Percentiles rank a stretch among this genome's conserved stretches.
phyloP scores from a whole-genome alignment of 2,797 vertebrate genomes.

The Selene dorsalis region DNA sequence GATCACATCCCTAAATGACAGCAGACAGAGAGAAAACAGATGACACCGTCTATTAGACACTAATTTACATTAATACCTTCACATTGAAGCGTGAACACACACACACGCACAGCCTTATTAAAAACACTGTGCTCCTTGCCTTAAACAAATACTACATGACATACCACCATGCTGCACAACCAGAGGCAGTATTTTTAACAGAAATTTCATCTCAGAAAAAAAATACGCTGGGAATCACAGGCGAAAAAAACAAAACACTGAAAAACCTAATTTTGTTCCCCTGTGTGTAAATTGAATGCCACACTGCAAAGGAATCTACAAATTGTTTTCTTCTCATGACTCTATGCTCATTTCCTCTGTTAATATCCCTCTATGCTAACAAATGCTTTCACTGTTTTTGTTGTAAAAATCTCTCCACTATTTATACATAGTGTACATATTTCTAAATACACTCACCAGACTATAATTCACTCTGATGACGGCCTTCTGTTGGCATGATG shows the following conservation, averaged over 20 bases:
- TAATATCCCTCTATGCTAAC: not conserved
- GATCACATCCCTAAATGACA: conserved; percentile 68
- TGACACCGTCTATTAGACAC: conserved; percentile 61
- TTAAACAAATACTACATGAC: conserved; percentile 59
- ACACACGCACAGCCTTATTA: conserved; percentile 42
- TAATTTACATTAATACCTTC: conserved; percentile 67
- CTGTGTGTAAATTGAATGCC: conserved; percentile 18
- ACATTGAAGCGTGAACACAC: conserved; percentile 26
- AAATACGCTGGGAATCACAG: not conserved
- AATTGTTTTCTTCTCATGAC: not conserved
- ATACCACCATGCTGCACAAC: conserved; percentile 31
- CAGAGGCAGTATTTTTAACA: conserved; percentile 37
- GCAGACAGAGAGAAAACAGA: conserved; percentile 64
- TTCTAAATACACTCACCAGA: conserved; percentile 9
- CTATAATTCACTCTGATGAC: conserved; percentile 22
- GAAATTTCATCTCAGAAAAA: conserved; percentile 40
- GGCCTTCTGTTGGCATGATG: conserved; percentile 25
- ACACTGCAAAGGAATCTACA: not conserved
- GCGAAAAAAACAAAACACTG: conserved; percentile 8
- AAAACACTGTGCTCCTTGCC: conserved; percentile 37
- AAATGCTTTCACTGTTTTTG: not conserved
- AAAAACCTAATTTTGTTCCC: not conserved
- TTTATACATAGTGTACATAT: conserved; percentile 8
- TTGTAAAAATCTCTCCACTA: not conserved
- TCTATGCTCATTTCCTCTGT: not conserved